Conservation (phyloP, 2,113 vertebrate genomes). For the Microtus ochrogaster region DNA sequence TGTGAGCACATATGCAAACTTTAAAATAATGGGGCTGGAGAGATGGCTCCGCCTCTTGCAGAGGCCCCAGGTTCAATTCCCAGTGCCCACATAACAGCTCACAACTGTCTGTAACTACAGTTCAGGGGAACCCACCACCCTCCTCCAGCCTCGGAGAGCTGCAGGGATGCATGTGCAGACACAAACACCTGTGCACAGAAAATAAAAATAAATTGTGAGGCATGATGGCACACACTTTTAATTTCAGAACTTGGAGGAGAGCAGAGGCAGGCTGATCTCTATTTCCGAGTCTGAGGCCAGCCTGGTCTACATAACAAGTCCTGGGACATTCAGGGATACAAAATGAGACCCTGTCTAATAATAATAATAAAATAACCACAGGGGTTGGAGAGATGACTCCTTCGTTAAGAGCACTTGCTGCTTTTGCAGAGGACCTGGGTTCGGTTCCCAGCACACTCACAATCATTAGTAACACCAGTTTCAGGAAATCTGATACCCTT, state of each 20-base stretch:
- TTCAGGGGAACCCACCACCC: not conserved
- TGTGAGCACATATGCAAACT: not conserved
- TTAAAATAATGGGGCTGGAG: conserved; percentile 16
- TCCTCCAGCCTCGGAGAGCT: not conserved
- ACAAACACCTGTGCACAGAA: not conserved
- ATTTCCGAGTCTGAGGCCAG: not conserved
- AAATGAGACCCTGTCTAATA: not conserved
- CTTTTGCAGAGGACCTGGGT: not conserved
- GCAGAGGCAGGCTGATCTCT: not conserved
- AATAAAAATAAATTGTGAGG: not conserved
- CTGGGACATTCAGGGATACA: not conserved
- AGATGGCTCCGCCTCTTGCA: not conserved
- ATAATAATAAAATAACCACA: not conserved
- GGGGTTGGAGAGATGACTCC: not conserved
- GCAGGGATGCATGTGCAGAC: not conserved
- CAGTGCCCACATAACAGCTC: not conserved
- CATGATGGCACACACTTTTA: not conserved
- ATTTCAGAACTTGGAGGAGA: not conserved
- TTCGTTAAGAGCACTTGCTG: not conserved
- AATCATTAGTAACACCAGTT: not conserved
- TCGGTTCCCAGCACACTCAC: not conserved
- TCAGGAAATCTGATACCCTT: not conserved
- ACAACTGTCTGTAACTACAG: not conserved
- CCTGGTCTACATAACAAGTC: not conserved
- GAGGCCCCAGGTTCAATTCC: not conserved